Evolutionary conservation across 2,113 vertebrate species (phyloP), one percentile per base, ranked within the genome.

Genomic region (Pituophis catenifer): DNA sequence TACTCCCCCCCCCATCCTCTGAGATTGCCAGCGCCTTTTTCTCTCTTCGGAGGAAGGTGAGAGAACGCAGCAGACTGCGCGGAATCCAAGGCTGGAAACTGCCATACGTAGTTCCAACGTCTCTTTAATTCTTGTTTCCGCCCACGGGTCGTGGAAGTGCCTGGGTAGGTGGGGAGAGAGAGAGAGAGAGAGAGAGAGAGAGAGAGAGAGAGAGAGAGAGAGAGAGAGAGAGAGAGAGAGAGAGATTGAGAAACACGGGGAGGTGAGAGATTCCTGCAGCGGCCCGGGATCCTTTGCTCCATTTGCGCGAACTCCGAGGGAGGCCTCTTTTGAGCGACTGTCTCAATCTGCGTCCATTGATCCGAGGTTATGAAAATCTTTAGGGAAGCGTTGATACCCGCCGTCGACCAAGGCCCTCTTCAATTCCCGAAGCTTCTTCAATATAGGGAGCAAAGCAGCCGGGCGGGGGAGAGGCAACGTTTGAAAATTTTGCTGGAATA

Each of bases 391-490:
- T 88, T 24, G 65, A 2, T 38, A 0, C 19, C n/a, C n/a, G n/a
- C 85, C 10, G 8, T n/a, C 1, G 0, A 58, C 17, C 10, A 24
- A 93, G 89, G 23, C 33, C 33, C 29, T 48, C 7, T 21, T 90
- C 9, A 1, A 0, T 23, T 23, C 52, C 52, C 7, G 8, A 2
- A 38, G 52, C 33, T 3, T 87, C 91, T 59, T 93, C 92, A 11
- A n/a, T 70, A 91, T 96, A 89, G 94, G 95, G 94, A 96, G 96
- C 93, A 93, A 96, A 92, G 95, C 95, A 95, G 96, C 96, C 8
- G 95, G 88, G 89, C 0, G 21, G 44, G 8, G 2, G 21, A 53
- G 29, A 50, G 4, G 1, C 38, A 21, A 55, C 1, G 4, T 7
- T 10, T 19, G 15, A 19, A 75, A 19, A 38, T 33, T 15, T 8